These are phyloP conservation scores for Desmophyllum pertusum DNA, from an alignment of 92 coral and sea anemone genomes.

Conservation along the genomic window DNA sequence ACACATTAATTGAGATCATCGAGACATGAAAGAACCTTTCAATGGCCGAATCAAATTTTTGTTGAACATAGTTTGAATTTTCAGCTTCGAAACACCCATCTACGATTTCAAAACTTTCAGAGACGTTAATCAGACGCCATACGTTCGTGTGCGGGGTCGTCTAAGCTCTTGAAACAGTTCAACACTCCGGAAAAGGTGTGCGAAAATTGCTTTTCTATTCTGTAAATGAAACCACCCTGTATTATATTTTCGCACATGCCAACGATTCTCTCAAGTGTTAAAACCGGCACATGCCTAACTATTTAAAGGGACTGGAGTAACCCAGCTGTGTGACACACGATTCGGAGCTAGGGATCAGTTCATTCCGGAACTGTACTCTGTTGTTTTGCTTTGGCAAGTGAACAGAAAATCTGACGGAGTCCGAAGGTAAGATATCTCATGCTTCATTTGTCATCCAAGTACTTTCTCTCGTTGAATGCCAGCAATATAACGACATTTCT, in stretches of 20 bases:
- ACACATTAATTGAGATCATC: slow-evolving; percentile 13
- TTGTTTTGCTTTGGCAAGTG: neutral
- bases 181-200: slow-evolving; percentile 50
- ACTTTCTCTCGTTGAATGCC: neutral
- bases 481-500: neutral
- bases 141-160: slow-evolving; percentile 1
- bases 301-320: neutral
- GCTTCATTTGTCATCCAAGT: neutral
- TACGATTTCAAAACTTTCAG: slow-evolving; percentile 35
- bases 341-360: neutral
- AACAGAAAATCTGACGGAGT: neutral
- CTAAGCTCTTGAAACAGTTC: slow-evolving; percentile 26
- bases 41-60: slow-evolving; percentile 18
- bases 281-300: neutral
- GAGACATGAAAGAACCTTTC: slow-evolving; percentile 40
- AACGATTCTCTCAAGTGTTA: slow-evolving; percentile 11
- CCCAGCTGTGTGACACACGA: slow-evolving; percentile 7
- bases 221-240: slow-evolving; percentile 10
- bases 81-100: slow-evolving; percentile 17
- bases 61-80: slow-evolving; percentile 37
- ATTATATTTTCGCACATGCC: slow-evolving; percentile 23
- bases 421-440: slow-evolving; percentile 11
- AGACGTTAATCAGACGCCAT: slow-evolving; percentile 14
- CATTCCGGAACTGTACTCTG: neutral
- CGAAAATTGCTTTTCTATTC: neutral